Base-by-base conservation (phyloP, 1,140 invertebrate genomes). In the Bombus pascuorum region DNA sequence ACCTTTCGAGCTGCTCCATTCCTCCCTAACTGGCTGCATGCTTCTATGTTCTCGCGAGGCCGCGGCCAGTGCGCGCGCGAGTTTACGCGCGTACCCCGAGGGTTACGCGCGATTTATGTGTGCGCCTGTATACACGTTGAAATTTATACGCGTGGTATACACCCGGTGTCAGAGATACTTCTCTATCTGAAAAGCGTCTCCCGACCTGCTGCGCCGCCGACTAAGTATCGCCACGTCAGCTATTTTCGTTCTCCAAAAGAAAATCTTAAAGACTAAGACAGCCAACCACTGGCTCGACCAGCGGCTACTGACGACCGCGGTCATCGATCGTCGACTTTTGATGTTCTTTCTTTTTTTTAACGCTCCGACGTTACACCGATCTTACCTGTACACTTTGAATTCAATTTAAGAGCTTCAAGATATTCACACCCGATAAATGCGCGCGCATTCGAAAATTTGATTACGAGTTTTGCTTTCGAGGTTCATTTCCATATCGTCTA, bases 91-190 rank as follows among this genome's bases (percentile, higher is more conserved):
- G 62, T 86, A 89, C 65, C 89, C 88, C 66, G 59, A 85, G 89
- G 86, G 88, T 65, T 87, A 80, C 85, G 66, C 85, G 82, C 74
- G 78, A 90, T 90, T 90, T 90, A 90, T 87, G 86, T 70, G 76
- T 84, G 62, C 74, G 84, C 65, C 82, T 82, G 75, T 85, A 71
- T 74, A 65, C 78, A 77, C 62, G 82, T 32, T 90, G 62, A 81
- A 90, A 90, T 90, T 87, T 87, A 90, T 85, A 88, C 87, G 42
- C 71, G 66, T 78, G 18, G 34, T 68, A 42, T 80, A 65, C 80
- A 62, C 66, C 32, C 68, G 57, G 42, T 72, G 34, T 59, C 53
- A 73, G 70, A 59, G 66, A 80, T 73, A 79, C 66, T 42, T 77
- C 66, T 83, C 66, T 85, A 73, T 81, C 53, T 65, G 83, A 53